Conservation (phyloP, 2,888 invertebrate species). For the Chrysolina oricalcia region DNA sequence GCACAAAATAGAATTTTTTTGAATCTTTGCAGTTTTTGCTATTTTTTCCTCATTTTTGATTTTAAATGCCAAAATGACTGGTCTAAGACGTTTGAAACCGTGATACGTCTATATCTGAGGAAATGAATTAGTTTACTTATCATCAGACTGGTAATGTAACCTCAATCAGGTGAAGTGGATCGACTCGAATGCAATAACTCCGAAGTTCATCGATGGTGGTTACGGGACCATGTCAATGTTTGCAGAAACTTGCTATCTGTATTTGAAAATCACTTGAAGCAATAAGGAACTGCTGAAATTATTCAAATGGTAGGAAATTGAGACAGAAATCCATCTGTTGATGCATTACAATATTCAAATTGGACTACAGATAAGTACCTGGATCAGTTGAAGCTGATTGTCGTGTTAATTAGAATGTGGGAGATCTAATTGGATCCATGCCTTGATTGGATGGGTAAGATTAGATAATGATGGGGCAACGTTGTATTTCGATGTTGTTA, state of each 20-base stretch:
- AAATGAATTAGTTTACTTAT: too few relatives aligned
- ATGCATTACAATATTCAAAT: constrained; percentile 2
- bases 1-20: too few relatives aligned
- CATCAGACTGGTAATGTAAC: too few relatives aligned
- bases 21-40: too few relatives aligned
- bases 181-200: too few relatives aligned
- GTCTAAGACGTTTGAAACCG: too few relatives aligned
- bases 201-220: too few relatives aligned
- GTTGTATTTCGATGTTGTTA: background rate
- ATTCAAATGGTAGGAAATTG: background rate
- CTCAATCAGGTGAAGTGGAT: too few relatives aligned
- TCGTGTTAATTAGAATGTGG: background rate
- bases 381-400: background rate
- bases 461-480: background rate
- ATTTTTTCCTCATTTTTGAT: too few relatives aligned
- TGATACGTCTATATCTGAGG: too few relatives aligned
- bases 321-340: background rate
- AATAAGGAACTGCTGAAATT: background rate
- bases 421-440: background rate
- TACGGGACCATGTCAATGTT: background rate
- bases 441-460: background rate
- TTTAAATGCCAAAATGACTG: too few relatives aligned
- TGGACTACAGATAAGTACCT: background rate
- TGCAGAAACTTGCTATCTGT: background rate
- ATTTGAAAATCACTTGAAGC: background rate